These are phyloP conservation scores for Ceratosolen fusciceps DNA, from an alignment of 1,140 invertebrate genomes.

Conservation along the genomic window DNA sequence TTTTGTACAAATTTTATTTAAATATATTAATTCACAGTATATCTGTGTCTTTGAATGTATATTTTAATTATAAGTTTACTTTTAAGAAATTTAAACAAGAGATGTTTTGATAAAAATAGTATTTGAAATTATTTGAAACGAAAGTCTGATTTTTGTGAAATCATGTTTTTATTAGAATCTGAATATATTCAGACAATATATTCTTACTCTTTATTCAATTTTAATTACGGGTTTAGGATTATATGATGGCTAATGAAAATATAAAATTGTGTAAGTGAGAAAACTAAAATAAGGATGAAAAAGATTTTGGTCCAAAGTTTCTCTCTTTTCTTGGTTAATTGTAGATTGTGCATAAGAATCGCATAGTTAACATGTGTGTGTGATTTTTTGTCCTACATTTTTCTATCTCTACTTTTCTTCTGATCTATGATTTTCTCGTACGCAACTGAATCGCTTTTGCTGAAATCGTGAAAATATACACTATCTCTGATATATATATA, in stretches of 20 bases:
- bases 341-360: conserved; percentile 33
- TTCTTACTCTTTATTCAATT: background rate
- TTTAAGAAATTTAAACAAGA: too few relatives aligned
- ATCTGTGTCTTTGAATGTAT: too few relatives aligned
- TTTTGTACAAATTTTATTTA: too few relatives aligned
- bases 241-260: background rate
- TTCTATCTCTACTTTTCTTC: background rate
- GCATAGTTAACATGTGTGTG: background rate
- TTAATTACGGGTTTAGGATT: background rate
- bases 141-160: too few relatives aligned
- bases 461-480: background rate
- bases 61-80: too few relatives aligned
- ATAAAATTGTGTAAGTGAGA: conserved; percentile 25
- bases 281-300: conserved; percentile 30
- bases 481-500: background rate
- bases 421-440: background rate
- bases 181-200: too few relatives aligned
- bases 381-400: background rate
- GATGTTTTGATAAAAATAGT: too few relatives aligned
- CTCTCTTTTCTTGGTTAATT: background rate
- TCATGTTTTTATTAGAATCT: too few relatives aligned
- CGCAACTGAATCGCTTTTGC: background rate
- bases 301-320: background rate
- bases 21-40: too few relatives aligned
- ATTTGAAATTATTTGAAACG: too few relatives aligned